phyloP scores from a whole-genome alignment of 2,797 vertebrate genomes.

The Tarsius wallacei region DNA sequence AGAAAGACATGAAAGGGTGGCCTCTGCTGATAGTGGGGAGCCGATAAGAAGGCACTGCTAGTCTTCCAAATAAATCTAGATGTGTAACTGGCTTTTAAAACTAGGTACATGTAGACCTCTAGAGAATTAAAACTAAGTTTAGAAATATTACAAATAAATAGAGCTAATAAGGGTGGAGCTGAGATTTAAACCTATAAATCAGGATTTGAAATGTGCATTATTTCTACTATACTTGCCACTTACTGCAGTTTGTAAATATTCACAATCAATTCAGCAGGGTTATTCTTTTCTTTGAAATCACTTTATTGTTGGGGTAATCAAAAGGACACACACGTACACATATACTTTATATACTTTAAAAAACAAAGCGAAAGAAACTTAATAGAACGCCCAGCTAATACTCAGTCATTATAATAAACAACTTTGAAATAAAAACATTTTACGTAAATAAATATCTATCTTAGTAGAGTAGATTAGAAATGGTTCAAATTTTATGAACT shows the following conservation, averaged over 20 bases:
- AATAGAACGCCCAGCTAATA: neutral
- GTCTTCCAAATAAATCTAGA: neutral
- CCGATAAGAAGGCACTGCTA: neutral
- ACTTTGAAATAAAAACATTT: slow-evolving; percentile 14
- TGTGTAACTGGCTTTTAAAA: neutral
- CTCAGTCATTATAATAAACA: neutral
- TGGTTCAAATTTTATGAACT: neutral
- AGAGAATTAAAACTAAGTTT: slow-evolving; percentile 7
- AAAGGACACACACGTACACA: neutral
- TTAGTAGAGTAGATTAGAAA: slow-evolving; percentile 25
- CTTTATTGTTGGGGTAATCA: neutral
- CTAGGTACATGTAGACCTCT: neutral
- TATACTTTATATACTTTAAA: neutral
- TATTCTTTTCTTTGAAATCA: neutral
- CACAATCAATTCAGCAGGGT: neutral
- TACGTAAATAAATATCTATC: neutral
- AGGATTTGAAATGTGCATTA: neutral
- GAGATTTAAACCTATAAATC: neutral
- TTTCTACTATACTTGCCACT: neutral
- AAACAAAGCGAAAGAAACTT: neutral
- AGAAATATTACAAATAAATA: neutral
- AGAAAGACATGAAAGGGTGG: neutral
- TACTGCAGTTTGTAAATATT: neutral
- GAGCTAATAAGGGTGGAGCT: neutral
- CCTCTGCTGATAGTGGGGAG: neutral